Evolutionary conservation across 2,888 invertebrate genomes (phyloP).

Genomic region (Brachypalpus laphriformis): DNA sequence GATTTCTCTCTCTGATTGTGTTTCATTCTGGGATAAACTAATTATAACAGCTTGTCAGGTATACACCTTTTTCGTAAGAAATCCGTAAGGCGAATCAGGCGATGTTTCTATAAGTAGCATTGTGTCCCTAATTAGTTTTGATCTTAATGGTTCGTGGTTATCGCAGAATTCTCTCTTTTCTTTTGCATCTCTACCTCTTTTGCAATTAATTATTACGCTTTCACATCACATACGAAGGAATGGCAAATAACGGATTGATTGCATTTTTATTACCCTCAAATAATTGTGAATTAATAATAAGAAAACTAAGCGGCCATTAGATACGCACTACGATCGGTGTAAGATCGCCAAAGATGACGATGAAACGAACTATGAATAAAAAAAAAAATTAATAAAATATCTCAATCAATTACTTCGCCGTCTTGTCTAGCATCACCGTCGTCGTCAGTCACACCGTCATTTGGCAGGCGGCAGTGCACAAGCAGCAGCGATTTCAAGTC

Average conservation of each 20-base stretch:
- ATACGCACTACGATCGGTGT: background rate
- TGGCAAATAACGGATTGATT: slow-evolving; percentile 57
- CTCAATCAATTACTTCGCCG: slow-evolving; percentile 76
- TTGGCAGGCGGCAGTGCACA: slow-evolving; percentile 4
- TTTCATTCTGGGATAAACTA: slow-evolving; percentile 33
- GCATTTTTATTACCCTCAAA: slow-evolving; percentile 62
- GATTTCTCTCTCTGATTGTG: slow-evolving; percentile 5
- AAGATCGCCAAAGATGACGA: slow-evolving; percentile 17
- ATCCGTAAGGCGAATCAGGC: slow-evolving; percentile 29
- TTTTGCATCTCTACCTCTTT: background rate
- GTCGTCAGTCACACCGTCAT: slow-evolving; percentile 8
- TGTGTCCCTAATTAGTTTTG: slow-evolving; percentile 47
- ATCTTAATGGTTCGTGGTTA: slow-evolving; percentile 30
- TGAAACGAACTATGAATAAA: slow-evolving; percentile 7
- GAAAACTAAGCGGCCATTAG: background rate
- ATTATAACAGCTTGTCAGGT: slow-evolving; percentile 27
- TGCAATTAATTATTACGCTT: slow-evolving; percentile 12
- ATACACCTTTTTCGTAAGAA: slow-evolving; percentile 30
- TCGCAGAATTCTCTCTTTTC: background rate
- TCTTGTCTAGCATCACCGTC: slow-evolving; percentile 56
- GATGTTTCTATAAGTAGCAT: too few relatives aligned
- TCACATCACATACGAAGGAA: background rate
- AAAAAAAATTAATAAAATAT: slow-evolving; percentile 64
- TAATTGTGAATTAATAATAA: slow-evolving; percentile 64
- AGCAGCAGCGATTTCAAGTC: slow-evolving; percentile 30